These are phyloP conservation scores for Nylanderia fulva DNA, from an alignment of 1,140 invertebrate genomes.

Conservation along the genomic window DNA sequence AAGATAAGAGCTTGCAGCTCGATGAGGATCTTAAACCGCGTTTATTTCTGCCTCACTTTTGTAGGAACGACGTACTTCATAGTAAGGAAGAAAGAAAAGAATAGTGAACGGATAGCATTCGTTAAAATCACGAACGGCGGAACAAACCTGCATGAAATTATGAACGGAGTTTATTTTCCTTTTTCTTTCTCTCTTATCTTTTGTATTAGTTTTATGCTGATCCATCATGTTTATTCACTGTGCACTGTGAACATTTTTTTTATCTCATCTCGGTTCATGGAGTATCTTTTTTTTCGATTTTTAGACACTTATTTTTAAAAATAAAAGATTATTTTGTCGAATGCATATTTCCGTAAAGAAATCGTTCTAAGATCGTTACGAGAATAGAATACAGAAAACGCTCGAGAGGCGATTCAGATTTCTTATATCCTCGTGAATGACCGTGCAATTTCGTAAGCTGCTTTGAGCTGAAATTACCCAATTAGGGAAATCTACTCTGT, in stretches of 20 bases:
- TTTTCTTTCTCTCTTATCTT: conserved; percentile 44
- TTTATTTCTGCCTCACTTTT: conserved; percentile 22
- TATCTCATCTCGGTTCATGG: conserved; percentile 6
- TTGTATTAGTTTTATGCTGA: conserved; percentile 36
- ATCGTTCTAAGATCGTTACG: background rate
- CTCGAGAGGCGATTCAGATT: background rate
- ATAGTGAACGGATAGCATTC: conserved; percentile 45
- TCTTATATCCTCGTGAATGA: conserved; percentile 29
- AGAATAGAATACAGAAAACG: background rate
- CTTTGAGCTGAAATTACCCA: conserved; percentile 48
- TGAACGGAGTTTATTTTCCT: conserved; percentile 42
- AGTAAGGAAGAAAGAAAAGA: conserved; percentile 33
- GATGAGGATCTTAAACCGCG: conserved; percentile 54
- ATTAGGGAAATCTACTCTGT: conserved; percentile 59
- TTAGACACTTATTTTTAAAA: background rate
- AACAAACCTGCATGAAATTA: conserved; percentile 57
- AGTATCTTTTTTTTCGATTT: conserved; percentile 12
- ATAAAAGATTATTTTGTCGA: conserved; percentile 15
- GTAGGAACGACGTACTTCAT: conserved; percentile 22
- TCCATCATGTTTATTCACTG: conserved; percentile 43
- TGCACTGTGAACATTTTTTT: conserved; percentile 22
- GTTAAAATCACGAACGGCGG: conserved; percentile 59
- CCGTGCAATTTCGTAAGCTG: conserved; percentile 35
- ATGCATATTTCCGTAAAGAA: conserved; percentile 17
- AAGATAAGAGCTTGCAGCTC: conserved; percentile 50